A percentile compares a stretch with the other conserved stretches of the same genome.
These are phyloP conservation scores for Willisornis vidua DNA, from an alignment of 2,113 vertebrate genomes.

Conservation along the genomic window DNA sequence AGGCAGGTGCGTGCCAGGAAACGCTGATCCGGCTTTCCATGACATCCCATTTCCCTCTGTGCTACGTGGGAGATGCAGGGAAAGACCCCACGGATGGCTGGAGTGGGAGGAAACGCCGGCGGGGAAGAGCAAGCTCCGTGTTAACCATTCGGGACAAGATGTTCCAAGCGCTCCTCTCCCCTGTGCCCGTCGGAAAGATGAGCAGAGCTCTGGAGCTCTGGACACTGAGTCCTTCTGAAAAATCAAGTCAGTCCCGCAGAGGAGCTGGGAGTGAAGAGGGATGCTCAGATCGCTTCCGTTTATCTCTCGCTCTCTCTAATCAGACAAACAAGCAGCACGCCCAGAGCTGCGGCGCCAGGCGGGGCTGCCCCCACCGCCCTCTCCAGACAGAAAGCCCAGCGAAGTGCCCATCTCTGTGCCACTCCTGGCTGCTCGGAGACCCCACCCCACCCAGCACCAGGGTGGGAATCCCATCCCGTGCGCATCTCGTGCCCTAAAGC, in stretches of 20 bases:
- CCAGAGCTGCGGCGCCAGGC: not conserved
- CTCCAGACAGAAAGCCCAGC: not conserved
- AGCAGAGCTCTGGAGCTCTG: not conserved
- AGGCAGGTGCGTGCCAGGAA: not conserved
- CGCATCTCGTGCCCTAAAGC: not conserved
- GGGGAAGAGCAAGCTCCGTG: not conserved
- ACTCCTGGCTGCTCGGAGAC: not conserved
- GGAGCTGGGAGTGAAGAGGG: not conserved
- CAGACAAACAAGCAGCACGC: not conserved
- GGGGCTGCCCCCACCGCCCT: not conserved
- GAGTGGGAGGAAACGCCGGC: not conserved
- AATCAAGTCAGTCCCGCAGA: not conserved
- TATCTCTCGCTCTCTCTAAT: not conserved
- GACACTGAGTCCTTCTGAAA: not conserved
- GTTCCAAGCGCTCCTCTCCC: not conserved
- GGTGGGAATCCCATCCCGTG: not conserved
- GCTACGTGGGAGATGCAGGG: not conserved
- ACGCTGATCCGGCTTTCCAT: not conserved
- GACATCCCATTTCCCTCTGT: not conserved
- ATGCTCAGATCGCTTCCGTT: not conserved
- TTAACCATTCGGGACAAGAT: not conserved
- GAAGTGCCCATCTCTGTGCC: not conserved
- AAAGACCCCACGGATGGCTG: not conserved
- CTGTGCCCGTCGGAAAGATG: not conserved
- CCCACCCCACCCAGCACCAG: not conserved